phyloP scores from a whole-genome alignment of 37 sponge, comb jelly and placozoan genomes.

The Beroe ovata region DNA sequence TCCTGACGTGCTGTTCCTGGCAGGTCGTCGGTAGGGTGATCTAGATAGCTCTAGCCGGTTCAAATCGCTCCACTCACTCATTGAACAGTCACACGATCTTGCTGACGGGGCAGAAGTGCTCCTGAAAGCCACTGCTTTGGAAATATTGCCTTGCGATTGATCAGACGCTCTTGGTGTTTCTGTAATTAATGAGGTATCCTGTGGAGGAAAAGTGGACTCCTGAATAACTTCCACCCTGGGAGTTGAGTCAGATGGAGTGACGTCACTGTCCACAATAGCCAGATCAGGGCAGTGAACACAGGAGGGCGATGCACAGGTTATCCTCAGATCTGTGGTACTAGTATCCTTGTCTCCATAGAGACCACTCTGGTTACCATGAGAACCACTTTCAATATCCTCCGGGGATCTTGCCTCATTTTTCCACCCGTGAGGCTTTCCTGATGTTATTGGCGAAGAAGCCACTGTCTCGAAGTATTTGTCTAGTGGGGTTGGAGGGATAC shows the following conservation, averaged over 20 bases:
- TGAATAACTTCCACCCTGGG: background rate
- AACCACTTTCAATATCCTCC: background rate
- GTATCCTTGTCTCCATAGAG: background rate
- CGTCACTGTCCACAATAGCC: background rate
- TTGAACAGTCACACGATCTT: background rate
- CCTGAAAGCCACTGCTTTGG: background rate
- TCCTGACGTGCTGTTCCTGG: background rate
- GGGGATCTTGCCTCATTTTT: background rate
- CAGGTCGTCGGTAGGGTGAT: constrained; percentile 8
- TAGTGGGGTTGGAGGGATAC: background rate
- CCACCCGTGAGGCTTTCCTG: background rate
- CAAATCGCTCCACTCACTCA: background rate
- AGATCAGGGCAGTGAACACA: constrained; percentile 5
- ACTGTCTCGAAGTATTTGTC: constrained; percentile 4
- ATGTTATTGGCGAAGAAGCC: background rate
- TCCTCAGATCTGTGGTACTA: background rate
- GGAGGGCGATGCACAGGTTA: constrained; percentile 6
- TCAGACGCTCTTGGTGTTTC: background rate
- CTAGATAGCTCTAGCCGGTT: constrained; percentile 12
- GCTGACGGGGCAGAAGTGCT: background rate
- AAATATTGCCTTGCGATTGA: too few species aligned
- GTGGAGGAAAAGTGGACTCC: background rate
- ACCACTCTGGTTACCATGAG: background rate
- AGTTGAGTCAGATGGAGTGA: background rate
- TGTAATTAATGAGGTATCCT: background rate